These are phyloP conservation scores for Steinernema scapterisci DNA, from an alignment of 2,888 invertebrate species.

Conservation along the genomic window DNA sequence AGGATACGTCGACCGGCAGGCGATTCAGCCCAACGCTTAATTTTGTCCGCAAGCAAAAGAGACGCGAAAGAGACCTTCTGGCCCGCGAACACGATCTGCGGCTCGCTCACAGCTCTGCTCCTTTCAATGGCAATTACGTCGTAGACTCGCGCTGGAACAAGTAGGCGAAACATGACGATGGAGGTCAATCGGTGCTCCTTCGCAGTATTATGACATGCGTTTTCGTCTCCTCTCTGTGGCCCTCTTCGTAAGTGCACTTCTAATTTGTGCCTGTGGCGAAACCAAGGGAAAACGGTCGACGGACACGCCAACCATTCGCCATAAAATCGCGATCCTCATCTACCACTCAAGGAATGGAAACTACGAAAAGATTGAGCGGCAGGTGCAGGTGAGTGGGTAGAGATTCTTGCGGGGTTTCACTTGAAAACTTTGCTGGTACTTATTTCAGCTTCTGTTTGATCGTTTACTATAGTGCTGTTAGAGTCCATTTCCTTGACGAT, in stretches of 20 bases:
- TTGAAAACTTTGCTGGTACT: too few species aligned
- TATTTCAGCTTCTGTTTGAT: too few species aligned
- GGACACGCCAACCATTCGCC: background rate
- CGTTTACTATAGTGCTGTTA: too few species aligned
- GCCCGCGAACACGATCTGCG: background rate
- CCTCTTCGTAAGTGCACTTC: background rate
- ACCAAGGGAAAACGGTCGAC: background rate
- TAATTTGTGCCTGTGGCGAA: background rate
- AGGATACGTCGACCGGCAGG: background rate
- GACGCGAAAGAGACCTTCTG: background rate
- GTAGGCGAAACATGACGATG: constrained; percentile 24
- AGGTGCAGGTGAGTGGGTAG: background rate
- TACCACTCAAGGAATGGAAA: constrained; percentile 19
- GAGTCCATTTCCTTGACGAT: too few species aligned
- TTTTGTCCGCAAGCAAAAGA: background rate
- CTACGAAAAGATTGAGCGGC: background rate
- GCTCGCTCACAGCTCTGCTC: constrained; percentile 4
- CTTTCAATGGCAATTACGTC: constrained; percentile 24
- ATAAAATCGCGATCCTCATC: constrained; percentile 19
- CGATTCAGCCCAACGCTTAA: constrained; percentile 1
- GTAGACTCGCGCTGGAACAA: constrained; percentile 26
- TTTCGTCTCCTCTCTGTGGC: background rate
- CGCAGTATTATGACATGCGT: constrained; percentile 21
- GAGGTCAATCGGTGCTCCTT: constrained; percentile 30
- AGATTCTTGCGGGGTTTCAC: background rate